Evolutionary conservation across 1,140 invertebrate species (phyloP).

Genomic region (Saccostrea glomerata): DNA sequence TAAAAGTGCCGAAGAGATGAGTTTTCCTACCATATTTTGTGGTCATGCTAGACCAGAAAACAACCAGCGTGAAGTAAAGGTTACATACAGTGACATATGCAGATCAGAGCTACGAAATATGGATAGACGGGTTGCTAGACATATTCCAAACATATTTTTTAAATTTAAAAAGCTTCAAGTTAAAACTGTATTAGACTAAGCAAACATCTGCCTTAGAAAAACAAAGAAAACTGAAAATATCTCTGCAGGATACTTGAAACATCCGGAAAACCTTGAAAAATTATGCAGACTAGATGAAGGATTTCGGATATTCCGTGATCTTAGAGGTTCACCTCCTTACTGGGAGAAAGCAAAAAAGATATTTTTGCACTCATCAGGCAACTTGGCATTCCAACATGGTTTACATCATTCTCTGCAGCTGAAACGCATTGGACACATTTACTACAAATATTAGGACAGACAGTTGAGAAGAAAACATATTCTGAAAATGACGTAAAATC

Average conservation of each 20-base stretch:
- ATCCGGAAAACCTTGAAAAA: constrained; percentile 35
- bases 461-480: constrained; percentile 40
- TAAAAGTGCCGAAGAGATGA: constrained; percentile 47
- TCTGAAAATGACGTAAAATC: constrained; percentile 49
- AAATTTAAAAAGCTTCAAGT: constrained; percentile 60
- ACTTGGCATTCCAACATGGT: constrained; percentile 53
- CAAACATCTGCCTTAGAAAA: constrained; percentile 53
- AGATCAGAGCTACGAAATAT: constrained; percentile 58
- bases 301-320: constrained; percentile 49
- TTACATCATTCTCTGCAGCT: constrained; percentile 58
- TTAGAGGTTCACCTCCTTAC: constrained; percentile 56
- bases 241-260: not conserved
- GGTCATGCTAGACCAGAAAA: constrained; percentile 50
- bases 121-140: constrained; percentile 56
- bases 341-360: constrained; percentile 57
- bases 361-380: constrained; percentile 64
- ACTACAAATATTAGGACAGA: constrained; percentile 52
- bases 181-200: constrained; percentile 56
- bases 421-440: constrained; percentile 59
- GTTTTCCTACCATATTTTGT: constrained; percentile 60
- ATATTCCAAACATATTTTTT: constrained; percentile 61
- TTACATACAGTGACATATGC: constrained; percentile 38
- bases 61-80: constrained; percentile 3
- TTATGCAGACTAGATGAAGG: constrained; percentile 57
- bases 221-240: constrained; percentile 48